phyloP scores from a whole-genome alignment of 2,888 invertebrate genomes.

The Aproaerema taeniolella region DNA sequence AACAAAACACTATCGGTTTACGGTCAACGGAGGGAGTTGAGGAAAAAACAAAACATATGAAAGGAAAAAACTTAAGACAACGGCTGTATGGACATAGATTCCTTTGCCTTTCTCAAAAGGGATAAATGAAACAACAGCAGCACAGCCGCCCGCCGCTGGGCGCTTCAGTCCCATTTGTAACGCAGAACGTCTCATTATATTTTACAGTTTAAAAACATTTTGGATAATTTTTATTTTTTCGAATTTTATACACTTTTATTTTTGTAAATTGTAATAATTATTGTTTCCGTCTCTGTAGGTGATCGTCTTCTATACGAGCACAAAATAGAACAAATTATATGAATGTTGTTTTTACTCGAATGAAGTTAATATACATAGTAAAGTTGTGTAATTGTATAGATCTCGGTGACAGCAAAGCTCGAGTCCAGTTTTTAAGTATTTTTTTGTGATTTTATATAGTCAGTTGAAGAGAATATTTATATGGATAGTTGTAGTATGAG shows the following conservation, averaged over 20 bases:
- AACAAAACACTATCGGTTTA: too few relatives aligned
- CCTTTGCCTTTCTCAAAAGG: too few relatives aligned
- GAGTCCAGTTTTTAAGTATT: constrained; percentile 6
- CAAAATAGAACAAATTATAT: too few relatives aligned
- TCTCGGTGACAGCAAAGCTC: constrained; percentile 7
- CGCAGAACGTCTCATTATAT: neutral
- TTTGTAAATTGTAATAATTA: too few relatives aligned
- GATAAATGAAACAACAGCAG: too few relatives aligned
- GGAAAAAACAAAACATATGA: too few relatives aligned
- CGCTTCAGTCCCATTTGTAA: neutral
- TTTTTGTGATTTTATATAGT: constrained; percentile 11
- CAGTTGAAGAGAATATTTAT: constrained; percentile 8
- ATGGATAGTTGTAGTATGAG: constrained; percentile 6
- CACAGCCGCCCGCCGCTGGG: neutral
- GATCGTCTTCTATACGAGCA: too few relatives aligned
- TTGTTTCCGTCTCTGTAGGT: too few relatives aligned
- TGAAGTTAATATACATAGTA: neutral
- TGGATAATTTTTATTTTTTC: constrained; percentile 36
- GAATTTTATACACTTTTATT: constrained; percentile 36
- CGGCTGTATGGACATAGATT: too few relatives aligned
- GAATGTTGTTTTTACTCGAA: neutral
- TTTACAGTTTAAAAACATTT: constrained; percentile 23
- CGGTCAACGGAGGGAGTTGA: too few relatives aligned
- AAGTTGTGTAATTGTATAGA: neutral
- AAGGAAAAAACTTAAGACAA: too few relatives aligned